Conservation (phyloP, 2,888 invertebrate genomes). For the Microctonus hyperodae region DNA sequence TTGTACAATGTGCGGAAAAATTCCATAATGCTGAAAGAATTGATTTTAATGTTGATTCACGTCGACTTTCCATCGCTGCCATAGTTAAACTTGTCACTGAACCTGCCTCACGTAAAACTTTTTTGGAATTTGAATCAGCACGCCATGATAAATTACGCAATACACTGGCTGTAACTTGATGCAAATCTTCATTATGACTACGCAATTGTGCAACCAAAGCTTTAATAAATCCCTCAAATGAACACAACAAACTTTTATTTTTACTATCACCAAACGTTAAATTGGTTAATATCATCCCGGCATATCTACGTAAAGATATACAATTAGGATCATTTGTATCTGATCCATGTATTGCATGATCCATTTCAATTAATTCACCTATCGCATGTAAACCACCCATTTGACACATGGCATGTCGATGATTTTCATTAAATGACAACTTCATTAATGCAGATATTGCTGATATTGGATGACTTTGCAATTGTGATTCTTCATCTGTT, state of each 20-base stretch:
- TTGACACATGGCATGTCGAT: conserved; percentile 21
- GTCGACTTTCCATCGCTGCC: conserved; percentile 86
- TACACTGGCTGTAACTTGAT: conserved; percentile 27
- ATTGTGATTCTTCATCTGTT: conserved; percentile 52
- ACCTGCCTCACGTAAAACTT: conserved; percentile 69
- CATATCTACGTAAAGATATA: conserved; percentile 17
- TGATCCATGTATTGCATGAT: conserved; percentile 17
- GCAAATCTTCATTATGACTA: conserved; percentile 20
- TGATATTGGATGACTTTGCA: conserved; percentile 66
- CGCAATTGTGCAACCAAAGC: conserved; percentile 23
- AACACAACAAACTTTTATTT: conserved; percentile 28
- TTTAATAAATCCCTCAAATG: conserved; percentile 23
- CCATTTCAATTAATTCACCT: conserved; percentile 27
- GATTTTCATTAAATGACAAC: conserved; percentile 17
- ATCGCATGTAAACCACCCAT: conserved; percentile 28
- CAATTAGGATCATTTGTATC: conserved; percentile 14
- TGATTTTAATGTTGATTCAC: conserved; percentile 92
- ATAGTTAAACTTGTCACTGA: conserved; percentile 85
- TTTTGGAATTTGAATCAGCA: conserved; percentile 25
- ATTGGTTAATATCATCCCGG: conserved; percentile 24
- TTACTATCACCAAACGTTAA: conserved; percentile 24
- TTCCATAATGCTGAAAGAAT: conserved; percentile 95
- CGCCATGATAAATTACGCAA: conserved; percentile 30
- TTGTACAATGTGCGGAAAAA: conserved; percentile 91
- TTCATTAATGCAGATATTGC: conserved; percentile 23